phyloP scores from a whole-genome alignment of 2,797 vertebrate species.

The Clangula hyemalis region DNA sequence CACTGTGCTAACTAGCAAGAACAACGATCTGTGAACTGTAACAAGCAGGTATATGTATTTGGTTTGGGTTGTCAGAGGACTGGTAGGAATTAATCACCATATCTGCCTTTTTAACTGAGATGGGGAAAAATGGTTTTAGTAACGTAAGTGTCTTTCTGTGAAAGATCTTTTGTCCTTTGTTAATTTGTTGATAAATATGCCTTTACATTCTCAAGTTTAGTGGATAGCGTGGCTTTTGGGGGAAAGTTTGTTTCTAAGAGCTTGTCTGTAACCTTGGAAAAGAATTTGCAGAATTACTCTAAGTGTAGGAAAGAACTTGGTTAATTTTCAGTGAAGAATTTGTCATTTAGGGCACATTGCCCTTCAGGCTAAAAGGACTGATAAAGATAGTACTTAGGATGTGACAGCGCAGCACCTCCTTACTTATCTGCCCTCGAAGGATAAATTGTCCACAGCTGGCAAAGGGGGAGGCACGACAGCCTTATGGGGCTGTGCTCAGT shows the following conservation, averaged over 20 bases:
- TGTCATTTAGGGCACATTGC: background rate
- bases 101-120: background rate
- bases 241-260: background rate
- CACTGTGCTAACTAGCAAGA: background rate
- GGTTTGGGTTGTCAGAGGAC: background rate
- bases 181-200: background rate
- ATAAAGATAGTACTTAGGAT: background rate
- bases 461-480: too few species aligned
- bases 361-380: background rate
- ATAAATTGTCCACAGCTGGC: background rate
- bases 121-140: background rate
- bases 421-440: background rate
- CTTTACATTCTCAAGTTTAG: background rate
- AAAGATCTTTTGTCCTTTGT: background rate
- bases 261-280: background rate
- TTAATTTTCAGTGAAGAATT: constrained; percentile 1
- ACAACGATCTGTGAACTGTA: background rate
- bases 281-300: background rate
- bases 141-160: background rate
- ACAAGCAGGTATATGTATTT: background rate
- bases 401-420: background rate
- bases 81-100: background rate
- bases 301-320: background rate
- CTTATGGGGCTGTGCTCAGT: accelerated
- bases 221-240: background rate